phyloP scores from a whole-genome alignment of 2,113 vertebrate genomes.

The Trachemys scripta region DNA sequence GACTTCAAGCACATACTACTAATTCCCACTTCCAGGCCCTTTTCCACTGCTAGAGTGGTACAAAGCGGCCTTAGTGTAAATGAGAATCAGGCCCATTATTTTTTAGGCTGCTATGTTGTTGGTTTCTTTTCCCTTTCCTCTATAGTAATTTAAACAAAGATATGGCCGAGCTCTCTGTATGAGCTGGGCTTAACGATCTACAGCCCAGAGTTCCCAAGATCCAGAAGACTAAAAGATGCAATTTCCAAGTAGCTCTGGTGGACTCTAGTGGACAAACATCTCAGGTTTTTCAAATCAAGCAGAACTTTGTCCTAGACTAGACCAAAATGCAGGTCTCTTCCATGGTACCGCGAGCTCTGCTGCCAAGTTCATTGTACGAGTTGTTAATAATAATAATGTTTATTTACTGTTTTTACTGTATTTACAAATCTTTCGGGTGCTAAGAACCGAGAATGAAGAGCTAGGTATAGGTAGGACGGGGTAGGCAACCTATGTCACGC shows the following conservation, averaged over 20 bases:
- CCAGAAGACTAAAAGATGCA: not conserved
- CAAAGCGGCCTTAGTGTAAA: not conserved
- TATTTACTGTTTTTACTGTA: not conserved
- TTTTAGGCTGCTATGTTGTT: accelerated
- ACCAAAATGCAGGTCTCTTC: not conserved
- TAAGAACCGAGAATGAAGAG: not conserved
- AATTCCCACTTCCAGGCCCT: not conserved
- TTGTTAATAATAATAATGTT: not conserved
- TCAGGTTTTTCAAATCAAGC: not conserved
- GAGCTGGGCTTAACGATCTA: no score
- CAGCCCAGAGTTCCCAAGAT: not conserved
- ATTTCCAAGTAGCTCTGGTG: not conserved
- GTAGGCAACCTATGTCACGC: no score
- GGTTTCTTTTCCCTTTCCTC: not conserved
- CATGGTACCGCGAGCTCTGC: not conserved
- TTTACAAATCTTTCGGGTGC: not conserved
- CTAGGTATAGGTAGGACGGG: not conserved
- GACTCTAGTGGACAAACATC: not conserved
- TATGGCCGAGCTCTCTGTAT: not conserved
- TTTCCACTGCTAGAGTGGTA: not conserved
- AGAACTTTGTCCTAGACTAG: not conserved
- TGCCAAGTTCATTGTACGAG: not conserved
- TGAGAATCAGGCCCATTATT: not conserved
- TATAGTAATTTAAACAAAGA: not conserved
- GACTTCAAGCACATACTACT: accelerated